Evolutionary conservation across 2,797 vertebrate genomes (phyloP).

Genomic region (Falco columbarius): DNA sequence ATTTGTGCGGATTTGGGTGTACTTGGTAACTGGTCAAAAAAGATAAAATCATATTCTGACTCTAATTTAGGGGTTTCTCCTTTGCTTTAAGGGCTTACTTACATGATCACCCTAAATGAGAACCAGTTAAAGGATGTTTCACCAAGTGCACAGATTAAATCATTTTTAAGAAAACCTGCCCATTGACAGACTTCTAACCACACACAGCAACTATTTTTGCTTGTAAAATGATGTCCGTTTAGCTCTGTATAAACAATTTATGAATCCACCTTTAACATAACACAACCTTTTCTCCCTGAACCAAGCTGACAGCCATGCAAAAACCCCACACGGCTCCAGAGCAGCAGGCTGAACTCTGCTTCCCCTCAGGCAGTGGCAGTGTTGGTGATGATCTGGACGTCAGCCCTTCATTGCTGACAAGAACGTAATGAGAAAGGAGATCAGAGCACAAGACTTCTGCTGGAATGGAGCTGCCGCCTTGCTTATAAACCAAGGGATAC

Average conservation of each 20-base stretch:
- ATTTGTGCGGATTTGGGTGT: neutral
- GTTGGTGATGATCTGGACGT: neutral
- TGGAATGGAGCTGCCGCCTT: neutral
- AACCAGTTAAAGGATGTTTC: neutral
- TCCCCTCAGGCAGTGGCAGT: neutral
- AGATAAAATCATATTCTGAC: neutral
- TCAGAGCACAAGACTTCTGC: neutral
- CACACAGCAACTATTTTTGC: neutral
- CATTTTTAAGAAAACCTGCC: neutral
- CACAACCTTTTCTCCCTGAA: neutral
- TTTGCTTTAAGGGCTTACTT: neutral
- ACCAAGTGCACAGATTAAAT: neutral
- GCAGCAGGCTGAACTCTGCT: neutral
- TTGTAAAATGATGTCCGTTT: neutral
- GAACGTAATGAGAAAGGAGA: neutral
- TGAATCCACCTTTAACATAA: neutral
- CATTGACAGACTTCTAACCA: neutral
- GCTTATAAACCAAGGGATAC: neutral
- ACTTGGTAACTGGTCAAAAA: neutral
- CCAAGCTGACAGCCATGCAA: neutral
- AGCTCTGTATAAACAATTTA: neutral
- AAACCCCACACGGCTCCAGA: neutral
- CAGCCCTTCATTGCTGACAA: neutral
- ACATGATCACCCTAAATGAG: neutral
- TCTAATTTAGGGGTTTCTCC: neutral